Percentiles rank a stretch among this genome's conserved stretches.
These are phyloP conservation scores for Drosophila hydei DNA, from an alignment of 1,140 invertebrate genomes.

Conservation along the genomic window DNA sequence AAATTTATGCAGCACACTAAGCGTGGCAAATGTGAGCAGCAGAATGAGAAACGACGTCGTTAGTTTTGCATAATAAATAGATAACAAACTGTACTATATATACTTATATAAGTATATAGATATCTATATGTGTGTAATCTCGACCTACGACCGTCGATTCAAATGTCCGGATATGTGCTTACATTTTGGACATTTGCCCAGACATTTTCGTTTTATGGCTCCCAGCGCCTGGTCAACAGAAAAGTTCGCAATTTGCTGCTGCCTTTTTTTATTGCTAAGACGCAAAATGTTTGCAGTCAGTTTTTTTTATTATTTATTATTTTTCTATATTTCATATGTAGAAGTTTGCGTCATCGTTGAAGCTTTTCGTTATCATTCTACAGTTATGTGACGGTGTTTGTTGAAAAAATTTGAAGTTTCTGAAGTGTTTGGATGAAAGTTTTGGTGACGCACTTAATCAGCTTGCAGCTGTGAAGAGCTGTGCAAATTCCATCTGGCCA, in stretches of 20 bases:
- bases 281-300: constrained; percentile 61
- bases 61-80: constrained; percentile 62
- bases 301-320: constrained; percentile 41
- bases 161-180: neutral
- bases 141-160: neutral
- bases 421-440: constrained; percentile 45
- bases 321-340: constrained; percentile 40
- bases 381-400: constrained; percentile 8
- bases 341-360: constrained; percentile 44
- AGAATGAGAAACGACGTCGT: constrained; percentile 42
- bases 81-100: constrained; percentile 34
- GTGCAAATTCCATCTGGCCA: constrained; percentile 18
- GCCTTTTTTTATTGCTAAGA: constrained; percentile 43
- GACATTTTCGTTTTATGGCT: constrained; percentile 4
- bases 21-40: constrained; percentile 28
- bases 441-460: constrained; percentile 71
- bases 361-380: constrained; percentile 18
- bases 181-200: constrained; percentile 28
- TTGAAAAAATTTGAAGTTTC: neutral
- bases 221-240: constrained; percentile 20
- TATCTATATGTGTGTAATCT: neutral
- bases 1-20: constrained; percentile 56
- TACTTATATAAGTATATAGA: neutral
- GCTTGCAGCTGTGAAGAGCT: constrained; percentile 15
- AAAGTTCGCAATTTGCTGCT: constrained; percentile 14